phyloP scores from a whole-genome alignment of 2,113 vertebrate genomes.

The Coryphaenoides rupestris region DNA sequence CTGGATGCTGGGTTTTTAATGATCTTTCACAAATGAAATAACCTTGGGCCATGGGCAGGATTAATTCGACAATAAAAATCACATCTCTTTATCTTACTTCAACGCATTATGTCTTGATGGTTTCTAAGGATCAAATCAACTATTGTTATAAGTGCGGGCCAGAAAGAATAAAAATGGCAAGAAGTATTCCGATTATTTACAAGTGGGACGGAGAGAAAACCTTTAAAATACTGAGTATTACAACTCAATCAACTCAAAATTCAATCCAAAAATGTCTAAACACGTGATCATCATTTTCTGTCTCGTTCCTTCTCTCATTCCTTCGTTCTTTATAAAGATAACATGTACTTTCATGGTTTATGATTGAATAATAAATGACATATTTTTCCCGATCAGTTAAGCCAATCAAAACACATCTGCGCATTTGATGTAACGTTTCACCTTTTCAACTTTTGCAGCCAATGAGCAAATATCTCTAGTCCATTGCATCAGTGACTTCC shows the following conservation, averaged over 20 bases:
- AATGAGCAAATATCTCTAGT: not conserved
- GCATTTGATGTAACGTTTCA: not conserved
- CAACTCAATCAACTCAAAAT: too few relatives aligned
- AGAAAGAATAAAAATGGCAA: conserved; percentile 45
- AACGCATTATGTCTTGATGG: conserved; percentile 66
- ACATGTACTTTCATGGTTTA: too few relatives aligned
- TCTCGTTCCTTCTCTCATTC: too few relatives aligned
- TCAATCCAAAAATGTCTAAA: too few relatives aligned
- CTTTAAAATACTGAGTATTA: not conserved
- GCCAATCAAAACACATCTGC: too few relatives aligned
- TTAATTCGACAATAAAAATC: conserved; percentile 77
- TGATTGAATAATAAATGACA: too few relatives aligned
- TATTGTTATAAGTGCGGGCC: conserved; percentile 65
- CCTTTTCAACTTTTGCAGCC: not conserved
- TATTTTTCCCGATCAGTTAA: too few relatives aligned
- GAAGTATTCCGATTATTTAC: conserved; percentile 65
- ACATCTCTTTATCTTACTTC: conserved; percentile 66
- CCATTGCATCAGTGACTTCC: not conserved
- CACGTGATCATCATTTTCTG: too few relatives aligned
- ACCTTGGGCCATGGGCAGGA: conserved; percentile 67
- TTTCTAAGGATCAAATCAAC: conserved; percentile 60
- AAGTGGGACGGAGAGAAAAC: conserved; percentile 24
- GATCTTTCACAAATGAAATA: conserved; percentile 78
- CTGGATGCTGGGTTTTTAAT: conserved; percentile 72
- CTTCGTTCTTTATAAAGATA: too few relatives aligned